Evolutionary conservation across 2,888 invertebrate genomes (phyloP).

Genomic region (Dyspetes luteomarginatus): DNA sequence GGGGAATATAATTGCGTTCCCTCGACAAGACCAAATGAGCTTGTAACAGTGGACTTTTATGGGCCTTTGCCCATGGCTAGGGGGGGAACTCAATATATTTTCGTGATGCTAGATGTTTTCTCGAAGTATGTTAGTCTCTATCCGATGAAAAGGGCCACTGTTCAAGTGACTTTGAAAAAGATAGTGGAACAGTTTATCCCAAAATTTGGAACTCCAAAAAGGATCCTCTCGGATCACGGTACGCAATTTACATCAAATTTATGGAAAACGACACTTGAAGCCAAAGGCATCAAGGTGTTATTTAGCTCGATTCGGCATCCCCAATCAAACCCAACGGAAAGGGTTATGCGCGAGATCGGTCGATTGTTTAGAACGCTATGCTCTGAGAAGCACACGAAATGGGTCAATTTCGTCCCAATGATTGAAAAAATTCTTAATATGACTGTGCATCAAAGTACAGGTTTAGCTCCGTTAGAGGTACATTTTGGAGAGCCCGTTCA

Average conservation of each 20-base stretch:
- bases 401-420: neutral
- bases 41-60: constrained; percentile 59
- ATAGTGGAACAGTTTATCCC: constrained; percentile 14
- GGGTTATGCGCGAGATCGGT: constrained; percentile 27
- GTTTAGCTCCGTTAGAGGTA: neutral
- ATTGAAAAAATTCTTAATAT: constrained; percentile 11
- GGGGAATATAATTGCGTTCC: constrained; percentile 36
- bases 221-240: constrained; percentile 27
- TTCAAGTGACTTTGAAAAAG: neutral
- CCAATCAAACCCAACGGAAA: constrained; percentile 24
- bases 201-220: constrained; percentile 10
- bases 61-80: constrained; percentile 49
- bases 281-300: neutral
- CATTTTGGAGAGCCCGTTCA: neutral
- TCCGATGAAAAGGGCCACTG: constrained; percentile 46
- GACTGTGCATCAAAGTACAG: neutral
- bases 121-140: constrained; percentile 47
- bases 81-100: constrained; percentile 57
- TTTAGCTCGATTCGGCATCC: constrained; percentile 34
- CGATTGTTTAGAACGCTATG: constrained; percentile 15
- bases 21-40: constrained; percentile 26
- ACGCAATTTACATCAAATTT: constrained; percentile 13
- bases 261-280: constrained; percentile 7
- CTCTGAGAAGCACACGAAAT: neutral
- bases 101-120: constrained; percentile 44